Base-by-base conservation (phyloP, 2,888 invertebrate species). In the Lycia hirtaria region DNA sequence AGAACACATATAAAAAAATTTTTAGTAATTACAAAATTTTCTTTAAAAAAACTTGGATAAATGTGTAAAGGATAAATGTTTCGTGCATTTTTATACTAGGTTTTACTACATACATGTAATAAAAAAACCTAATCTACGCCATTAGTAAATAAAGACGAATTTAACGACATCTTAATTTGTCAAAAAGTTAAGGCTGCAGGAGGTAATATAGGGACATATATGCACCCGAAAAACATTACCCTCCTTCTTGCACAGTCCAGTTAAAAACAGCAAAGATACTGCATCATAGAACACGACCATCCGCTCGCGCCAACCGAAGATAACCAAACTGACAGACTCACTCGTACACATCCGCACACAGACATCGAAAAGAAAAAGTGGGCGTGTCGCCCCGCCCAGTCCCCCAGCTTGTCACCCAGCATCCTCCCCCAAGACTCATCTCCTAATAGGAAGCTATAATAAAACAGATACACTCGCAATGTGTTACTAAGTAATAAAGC, bases 401-500 rank as follows among this genome's bases (percentile, higher is more conserved):
- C 73, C 67, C 71, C 72, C 64, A 66, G 64, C 64, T 82, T 82
- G 85, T 83, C 83, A 81, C 78, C 72, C 76, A 80, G 78, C 83
- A 81, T 76, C 82, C 84, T 81, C 87, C 75, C 64, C 51, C 72
- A 74, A 77, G 79, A 78, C 78, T 89, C 88, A 90, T 89, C 90
- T 86, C 83, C 80, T 86, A 87, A 87, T 84, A 86, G 84, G 78
- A 83, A 85, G 80, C 83, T 88, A 86, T 87, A 86, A 85, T 87
- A 88, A 88, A 88, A 87, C 83, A 88, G 89, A 89, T 87, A 85
- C 83, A 81, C 81, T 81, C 78, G 77, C 81, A 83, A 87, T 86
- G 89, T 90, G 90, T 88, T 88, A 88, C 88, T 92, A 89, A 91
- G 91, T 90, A 89, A 91, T 90, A 90, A 89, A 88, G 89, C 84